phyloP scores from a whole-genome alignment of 2,797 vertebrate genomes.

The Mus minutoides region DNA sequence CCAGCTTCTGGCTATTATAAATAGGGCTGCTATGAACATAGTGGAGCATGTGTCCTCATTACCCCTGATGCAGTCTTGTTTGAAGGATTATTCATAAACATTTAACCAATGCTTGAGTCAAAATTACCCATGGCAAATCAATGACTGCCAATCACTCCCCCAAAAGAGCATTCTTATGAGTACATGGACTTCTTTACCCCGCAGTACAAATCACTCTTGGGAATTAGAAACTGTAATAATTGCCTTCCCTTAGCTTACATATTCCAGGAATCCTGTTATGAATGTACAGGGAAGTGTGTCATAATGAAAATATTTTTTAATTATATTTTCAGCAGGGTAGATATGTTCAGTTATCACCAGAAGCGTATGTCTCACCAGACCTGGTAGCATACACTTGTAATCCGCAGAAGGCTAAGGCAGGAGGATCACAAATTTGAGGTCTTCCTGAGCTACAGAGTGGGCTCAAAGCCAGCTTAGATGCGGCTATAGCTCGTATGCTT shows the following conservation, averaged over 20 bases:
- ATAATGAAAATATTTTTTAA: constrained; percentile 20
- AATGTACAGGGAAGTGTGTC: not conserved
- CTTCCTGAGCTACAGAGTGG: not conserved
- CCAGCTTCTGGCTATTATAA: too few relatives aligned
- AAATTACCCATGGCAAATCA: not conserved
- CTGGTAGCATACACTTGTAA: not conserved
- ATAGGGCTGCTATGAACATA: too few relatives aligned
- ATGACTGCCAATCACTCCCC: not conserved
- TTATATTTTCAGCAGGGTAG: not conserved
- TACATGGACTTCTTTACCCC: not conserved
- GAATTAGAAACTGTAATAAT: not conserved
- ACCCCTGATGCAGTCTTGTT: not conserved
- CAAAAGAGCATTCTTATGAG: not conserved
- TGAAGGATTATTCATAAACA: constrained; percentile 16
- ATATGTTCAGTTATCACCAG: constrained; percentile 6
- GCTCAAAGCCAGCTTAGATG: not conserved
- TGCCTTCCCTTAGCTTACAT: constrained; percentile 16
- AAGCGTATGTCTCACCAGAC: not conserved
- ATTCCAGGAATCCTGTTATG: not conserved
- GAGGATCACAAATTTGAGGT: not conserved
- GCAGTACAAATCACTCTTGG: not conserved
- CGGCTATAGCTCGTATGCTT: not conserved
- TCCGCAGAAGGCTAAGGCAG: not conserved
- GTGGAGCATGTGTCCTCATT: too few relatives aligned
- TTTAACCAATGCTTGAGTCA: constrained; percentile 21